Evolutionary conservation across 2,113 vertebrate genomes (phyloP).

Genomic region (Archocentrus centrarchus): DNA sequence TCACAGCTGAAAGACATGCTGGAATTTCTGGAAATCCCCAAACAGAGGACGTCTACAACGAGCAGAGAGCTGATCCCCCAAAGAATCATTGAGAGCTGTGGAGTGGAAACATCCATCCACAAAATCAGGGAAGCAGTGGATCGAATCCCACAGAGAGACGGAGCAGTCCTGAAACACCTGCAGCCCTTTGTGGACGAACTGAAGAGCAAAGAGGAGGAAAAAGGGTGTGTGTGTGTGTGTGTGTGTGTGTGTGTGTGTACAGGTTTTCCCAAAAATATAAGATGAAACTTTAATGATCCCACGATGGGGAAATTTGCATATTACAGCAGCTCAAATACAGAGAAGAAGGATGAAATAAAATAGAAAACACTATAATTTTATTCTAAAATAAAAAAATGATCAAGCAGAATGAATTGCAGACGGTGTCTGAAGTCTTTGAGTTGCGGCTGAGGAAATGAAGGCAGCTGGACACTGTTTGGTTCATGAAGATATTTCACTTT

Average conservation of each 20-base stretch:
- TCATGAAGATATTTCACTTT: too few relatives aligned
- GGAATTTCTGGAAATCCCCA: neutral
- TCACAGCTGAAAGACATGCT: neutral
- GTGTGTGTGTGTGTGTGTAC: too few relatives aligned
- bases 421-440: too few relatives aligned
- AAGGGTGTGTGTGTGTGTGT: neutral
- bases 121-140: fast-evolving
- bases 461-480: too few relatives aligned
- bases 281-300: too few relatives aligned
- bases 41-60: neutral
- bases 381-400: too few relatives aligned
- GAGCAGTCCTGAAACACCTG: neutral
- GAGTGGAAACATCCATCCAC: neutral
- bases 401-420: too few relatives aligned
- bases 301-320: too few relatives aligned
- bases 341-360: too few relatives aligned
- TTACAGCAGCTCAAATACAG: too few relatives aligned
- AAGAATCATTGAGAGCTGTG: neutral
- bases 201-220: neutral
- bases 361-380: too few relatives aligned
- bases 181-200: slow-evolving; percentile 10
- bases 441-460: too few relatives aligned
- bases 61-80: neutral
- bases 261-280: neutral
- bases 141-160: neutral